Base-by-base conservation (phyloP, 2,888 invertebrate genomes). In the Cephus pygmeus region DNA sequence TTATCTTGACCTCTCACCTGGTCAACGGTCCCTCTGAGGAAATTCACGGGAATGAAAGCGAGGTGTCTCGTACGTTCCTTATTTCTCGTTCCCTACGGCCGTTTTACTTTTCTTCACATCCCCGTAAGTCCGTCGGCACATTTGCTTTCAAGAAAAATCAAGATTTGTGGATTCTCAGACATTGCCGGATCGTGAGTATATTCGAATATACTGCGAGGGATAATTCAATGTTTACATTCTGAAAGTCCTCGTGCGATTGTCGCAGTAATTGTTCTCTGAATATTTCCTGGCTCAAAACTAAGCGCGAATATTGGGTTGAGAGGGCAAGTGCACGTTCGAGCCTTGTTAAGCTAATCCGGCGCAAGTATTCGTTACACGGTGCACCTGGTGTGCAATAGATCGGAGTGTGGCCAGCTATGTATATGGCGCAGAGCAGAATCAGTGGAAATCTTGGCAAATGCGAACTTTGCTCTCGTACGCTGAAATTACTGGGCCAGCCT, bases 381-480 rank as follows among this genome's bases (percentile, higher is more conserved):
- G 23, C 83, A 85, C 83, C 83, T 83, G 85, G 76, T 76, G 77
- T 76, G 76, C 79, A 75, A 75, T 71, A 79, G 56, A 81, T 83
- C 77, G 80, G 36, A 73, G 79, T 76, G 69, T 36, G 76, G 80
- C 73, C 79, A 3, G 23, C 78, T 78, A 80, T 35, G 35, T 35
- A 12, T 77, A 77, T 76, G 81, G 81, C 76, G 81, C 81, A 81
- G 86, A 86, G 79, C 79, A 75, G 34, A 74, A 80, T 76, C 78
- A 73, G 82, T 77, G 83, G 76, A 85, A 85, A 86, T 86, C 83
- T 84, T 82, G 79, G 75, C 79, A 77, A 83, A 81, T 76, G 75
- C 76, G 79, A 82, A 82, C 81, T 84, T 82, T 73, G 75, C 73
- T 9, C 23, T 56, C 23, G 56, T 23, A 56, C 2, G 23, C 9